Percentiles rank a stretch among this genome's conserved stretches.
Conservation (phyloP, 1,140 invertebrate genomes). For the Bombus pyrosoma region DNA sequence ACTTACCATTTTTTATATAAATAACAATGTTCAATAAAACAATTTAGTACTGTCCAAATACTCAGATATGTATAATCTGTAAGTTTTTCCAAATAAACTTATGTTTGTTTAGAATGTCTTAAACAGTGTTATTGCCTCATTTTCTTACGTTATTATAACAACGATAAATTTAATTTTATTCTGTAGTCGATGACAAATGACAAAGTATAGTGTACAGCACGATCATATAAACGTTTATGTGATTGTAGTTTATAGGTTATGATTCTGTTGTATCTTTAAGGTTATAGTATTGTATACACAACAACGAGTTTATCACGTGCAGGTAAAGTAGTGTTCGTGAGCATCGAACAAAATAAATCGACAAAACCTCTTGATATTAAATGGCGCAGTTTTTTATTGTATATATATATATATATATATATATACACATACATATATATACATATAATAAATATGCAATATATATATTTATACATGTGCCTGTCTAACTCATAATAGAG, state of each 20-base stretch:
- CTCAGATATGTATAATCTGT: not conserved
- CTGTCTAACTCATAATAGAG: not conserved
- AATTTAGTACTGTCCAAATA: not conserved
- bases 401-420: not conserved
- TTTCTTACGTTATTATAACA: not conserved
- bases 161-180: not conserved
- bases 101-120: not conserved
- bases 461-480: not conserved
- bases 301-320: not conserved
- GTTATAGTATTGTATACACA: not conserved
- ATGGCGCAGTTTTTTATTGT: not conserved
- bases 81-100: not conserved
- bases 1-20: conserved; percentile 33
- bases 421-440: not conserved
- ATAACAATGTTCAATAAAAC: not conserved
- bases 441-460: too few relatives aligned
- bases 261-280: not conserved
- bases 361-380: not conserved
- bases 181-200: too few relatives aligned
- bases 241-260: not conserved
- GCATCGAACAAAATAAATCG: not conserved
- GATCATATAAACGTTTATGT: too few relatives aligned
- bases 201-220: not conserved
- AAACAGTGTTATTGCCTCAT: not conserved
- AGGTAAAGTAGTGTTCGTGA: not conserved